Percentiles rank a stretch among this genome's conserved stretches.
Conservation (phyloP, 2,888 invertebrate genomes). For the Desoria tigrina region DNA sequence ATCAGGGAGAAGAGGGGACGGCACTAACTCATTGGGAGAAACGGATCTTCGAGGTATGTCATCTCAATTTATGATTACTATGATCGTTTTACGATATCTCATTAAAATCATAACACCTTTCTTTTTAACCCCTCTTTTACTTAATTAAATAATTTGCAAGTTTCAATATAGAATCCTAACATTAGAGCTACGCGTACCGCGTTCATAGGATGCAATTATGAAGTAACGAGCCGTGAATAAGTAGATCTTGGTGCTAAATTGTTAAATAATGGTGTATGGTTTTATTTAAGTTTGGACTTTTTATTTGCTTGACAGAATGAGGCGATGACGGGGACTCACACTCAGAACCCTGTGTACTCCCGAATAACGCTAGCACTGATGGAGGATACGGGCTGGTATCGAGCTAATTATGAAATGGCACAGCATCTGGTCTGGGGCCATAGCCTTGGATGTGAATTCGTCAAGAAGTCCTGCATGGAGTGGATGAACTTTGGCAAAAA, state of each 20-base stretch:
- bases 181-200: no score
- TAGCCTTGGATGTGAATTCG: constrained; percentile 89
- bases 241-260: no score
- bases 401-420: constrained; percentile 84
- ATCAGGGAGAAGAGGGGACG: constrained; percentile 97
- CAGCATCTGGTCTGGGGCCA: constrained; percentile 87
- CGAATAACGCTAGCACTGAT: constrained; percentile 90
- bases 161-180: no score
- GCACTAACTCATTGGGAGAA: constrained; percentile 99
- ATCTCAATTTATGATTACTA: constrained; percentile 1
- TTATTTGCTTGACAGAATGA: constrained; percentile 74
- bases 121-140: neutral
- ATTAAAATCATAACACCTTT: constrained; percentile 2
- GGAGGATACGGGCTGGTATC: constrained; percentile 98
- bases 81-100: neutral
- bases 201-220: no score
- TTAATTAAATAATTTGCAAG: no score
- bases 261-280: no score
- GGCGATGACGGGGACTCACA: constrained; percentile 99
- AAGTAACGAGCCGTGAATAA: no score
- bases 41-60: constrained; percentile 84
- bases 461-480: constrained; percentile 89
- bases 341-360: constrained; percentile 95
- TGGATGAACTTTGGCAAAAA: constrained; percentile 83
- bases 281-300: no score